phyloP scores from a whole-genome alignment of 2,113 vertebrate genomes.

The Gallinago media region DNA sequence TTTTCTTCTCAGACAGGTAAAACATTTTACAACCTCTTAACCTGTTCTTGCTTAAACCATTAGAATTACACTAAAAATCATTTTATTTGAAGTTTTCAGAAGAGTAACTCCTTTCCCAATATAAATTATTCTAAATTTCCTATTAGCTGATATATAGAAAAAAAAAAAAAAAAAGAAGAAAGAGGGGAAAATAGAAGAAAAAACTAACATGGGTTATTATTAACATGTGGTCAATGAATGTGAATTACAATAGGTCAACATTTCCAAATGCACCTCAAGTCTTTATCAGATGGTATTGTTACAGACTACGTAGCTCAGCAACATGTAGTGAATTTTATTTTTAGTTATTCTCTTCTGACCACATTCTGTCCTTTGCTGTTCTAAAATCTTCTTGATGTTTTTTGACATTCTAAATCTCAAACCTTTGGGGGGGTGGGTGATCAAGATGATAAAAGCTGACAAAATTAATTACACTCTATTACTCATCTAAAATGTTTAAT shows the following conservation, averaged over 20 bases:
- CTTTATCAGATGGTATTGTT: neutral
- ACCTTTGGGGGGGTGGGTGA: neutral
- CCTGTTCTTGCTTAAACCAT: neutral
- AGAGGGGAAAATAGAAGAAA: accelerated
- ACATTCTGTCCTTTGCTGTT: slow-evolving; percentile 3
- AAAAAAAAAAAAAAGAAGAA: neutral
- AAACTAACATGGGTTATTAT: neutral
- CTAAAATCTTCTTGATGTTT: slow-evolving; percentile 28
- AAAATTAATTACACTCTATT: slow-evolving; percentile 56
- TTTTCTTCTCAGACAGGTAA: neutral
- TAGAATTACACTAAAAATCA: neutral
- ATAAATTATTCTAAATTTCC: neutral
- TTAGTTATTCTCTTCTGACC: slow-evolving; percentile 1
- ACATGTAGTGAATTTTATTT: neutral
- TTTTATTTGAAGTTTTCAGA: neutral
- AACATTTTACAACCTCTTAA: neutral
- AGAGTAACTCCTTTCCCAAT: neutral
- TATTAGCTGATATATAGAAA: neutral
- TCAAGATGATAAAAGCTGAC: slow-evolving; percentile 18
- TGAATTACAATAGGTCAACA: neutral
- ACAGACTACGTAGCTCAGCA: neutral
- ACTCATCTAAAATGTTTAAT: slow-evolving; percentile 42
- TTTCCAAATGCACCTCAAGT: neutral
- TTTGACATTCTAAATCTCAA: slow-evolving; percentile 32
- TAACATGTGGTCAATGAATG: neutral